Base-by-base conservation (phyloP, 64 coral and sea anemone genomes). In the Montipora efflorescens region DNA sequence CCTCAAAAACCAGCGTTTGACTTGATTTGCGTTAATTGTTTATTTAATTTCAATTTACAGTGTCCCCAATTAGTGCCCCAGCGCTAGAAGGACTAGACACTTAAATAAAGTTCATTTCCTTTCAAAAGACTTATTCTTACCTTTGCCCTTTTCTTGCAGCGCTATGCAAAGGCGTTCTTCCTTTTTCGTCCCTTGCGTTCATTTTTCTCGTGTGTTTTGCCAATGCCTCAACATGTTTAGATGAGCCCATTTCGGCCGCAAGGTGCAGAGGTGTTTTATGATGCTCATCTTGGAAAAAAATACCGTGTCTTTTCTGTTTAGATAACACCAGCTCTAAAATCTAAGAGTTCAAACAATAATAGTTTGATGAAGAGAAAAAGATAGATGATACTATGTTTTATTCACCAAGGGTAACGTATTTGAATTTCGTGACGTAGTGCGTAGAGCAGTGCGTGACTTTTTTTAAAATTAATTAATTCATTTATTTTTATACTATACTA, bases 211-310 rank as follows among this genome's bases (percentile, higher is more conserved):
- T 74, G 18, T 64, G 67, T 15, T 57, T 80, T 51, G 75, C 76
- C 15, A 97, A 19, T 58, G 68, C 78, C 44, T 97, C 81, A 21
- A 94, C 95, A 15, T 97, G 95, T 12, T 79, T 75, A 4, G 90
- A 75, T 21, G 83, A 90, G 8, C 88, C 92, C 59, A 14, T 77
- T 47, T 90, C 82, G 13, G 88, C 88, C 5, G 95, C 95, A 52
- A 94, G 89, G 49, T 97, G 92, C 5, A 97, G 76, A 16, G 95
- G 95, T n/a, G 92, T 94, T 45, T 91, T 67, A 1, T 97, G 83
- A 84, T 94, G 91, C 79, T 94, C 95, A 22, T 97, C 95, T 90
- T 91, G 88, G 11, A 83, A 91, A 67, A 74, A 80, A 61, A 81
- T 59, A 4, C 62, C 16, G 18, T 70, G 19, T 2, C 52, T 67